Conservation (phyloP, 2,113 vertebrate species). For the Emydura subglobosa region DNA sequence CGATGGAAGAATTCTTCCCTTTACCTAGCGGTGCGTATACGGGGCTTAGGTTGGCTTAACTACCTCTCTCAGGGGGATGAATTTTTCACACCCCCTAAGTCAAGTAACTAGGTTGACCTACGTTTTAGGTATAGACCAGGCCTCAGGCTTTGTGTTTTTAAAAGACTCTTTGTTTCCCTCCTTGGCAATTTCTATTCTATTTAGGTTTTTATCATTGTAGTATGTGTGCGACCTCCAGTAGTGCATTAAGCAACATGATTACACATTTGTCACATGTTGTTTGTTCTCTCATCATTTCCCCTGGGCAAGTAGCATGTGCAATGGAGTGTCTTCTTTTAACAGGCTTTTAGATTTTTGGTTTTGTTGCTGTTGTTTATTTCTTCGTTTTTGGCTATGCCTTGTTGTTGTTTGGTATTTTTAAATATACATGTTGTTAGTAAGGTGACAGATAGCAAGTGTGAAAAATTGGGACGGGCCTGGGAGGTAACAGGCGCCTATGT, state of each 20-base stretch:
- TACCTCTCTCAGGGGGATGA: not conserved
- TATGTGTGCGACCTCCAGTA: not conserved
- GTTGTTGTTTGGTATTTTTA: not conserved
- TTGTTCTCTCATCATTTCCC: not conserved
- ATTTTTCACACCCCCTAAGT: not conserved
- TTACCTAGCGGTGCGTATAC: not conserved
- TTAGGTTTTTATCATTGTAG: not conserved
- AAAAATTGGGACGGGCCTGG: too few relatives aligned
- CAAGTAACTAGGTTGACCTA: not conserved
- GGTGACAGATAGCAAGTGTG: too few relatives aligned
- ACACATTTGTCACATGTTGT: not conserved
- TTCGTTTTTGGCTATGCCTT: not conserved
- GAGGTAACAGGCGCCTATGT: too few relatives aligned
- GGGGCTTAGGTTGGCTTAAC: not conserved
- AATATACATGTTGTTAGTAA: not conserved
- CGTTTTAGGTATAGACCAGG: not conserved
- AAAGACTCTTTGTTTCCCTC: not conserved
- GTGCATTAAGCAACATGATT: not conserved
- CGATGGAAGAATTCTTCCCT: not conserved
- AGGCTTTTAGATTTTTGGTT: not conserved
- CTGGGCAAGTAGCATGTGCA: not conserved
- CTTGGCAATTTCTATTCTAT: not conserved
- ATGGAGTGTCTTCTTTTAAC: not conserved
- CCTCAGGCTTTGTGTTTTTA: not conserved
- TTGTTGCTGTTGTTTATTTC: not conserved